phyloP scores from a whole-genome alignment of 2,888 invertebrate species.

The Zelleria hepariella region DNA sequence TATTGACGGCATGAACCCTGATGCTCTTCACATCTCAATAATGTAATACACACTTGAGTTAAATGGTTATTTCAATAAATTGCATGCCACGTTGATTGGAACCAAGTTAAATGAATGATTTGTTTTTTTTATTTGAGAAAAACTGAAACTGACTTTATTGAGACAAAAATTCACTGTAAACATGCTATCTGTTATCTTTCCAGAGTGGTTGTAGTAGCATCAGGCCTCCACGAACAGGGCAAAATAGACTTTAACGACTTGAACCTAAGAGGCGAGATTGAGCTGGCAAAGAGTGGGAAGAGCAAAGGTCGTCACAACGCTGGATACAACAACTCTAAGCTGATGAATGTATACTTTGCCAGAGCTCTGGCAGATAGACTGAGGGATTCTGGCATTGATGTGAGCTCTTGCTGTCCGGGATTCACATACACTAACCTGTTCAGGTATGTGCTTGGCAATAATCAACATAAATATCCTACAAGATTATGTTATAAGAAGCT shows the following conservation, averaged over 20 bases:
- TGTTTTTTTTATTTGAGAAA: too few species aligned
- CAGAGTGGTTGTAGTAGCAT: constrained; percentile 81
- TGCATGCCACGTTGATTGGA: too few species aligned
- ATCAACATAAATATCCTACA: too few species aligned
- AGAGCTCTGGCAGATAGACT: constrained; percentile 73
- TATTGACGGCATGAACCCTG: too few species aligned
- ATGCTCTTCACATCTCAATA: too few species aligned
- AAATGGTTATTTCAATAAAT: too few species aligned
- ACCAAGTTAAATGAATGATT: too few species aligned
- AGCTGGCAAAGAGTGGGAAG: constrained; percentile 40
- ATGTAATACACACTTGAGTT: too few species aligned
- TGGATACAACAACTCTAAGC: constrained; percentile 82
- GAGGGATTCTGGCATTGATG: constrained; percentile 71
- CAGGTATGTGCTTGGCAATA: constrained; percentile 59
- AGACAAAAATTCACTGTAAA: too few species aligned
- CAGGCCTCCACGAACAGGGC: constrained; percentile 79
- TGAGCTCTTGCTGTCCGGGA: constrained; percentile 82
- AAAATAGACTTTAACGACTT: constrained; percentile 77
- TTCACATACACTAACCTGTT: constrained; percentile 85
- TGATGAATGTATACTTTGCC: constrained; percentile 82
- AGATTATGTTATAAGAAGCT: too few species aligned
- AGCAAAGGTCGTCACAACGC: constrained; percentile 55
- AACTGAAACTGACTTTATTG: too few species aligned
- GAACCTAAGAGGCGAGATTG: constrained; percentile 69
- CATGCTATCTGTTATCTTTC: constrained; percentile 20